These are phyloP conservation scores for Cryptus viduatorius DNA, from an alignment of 2,888 invertebrate species.

Conservation along the genomic window DNA sequence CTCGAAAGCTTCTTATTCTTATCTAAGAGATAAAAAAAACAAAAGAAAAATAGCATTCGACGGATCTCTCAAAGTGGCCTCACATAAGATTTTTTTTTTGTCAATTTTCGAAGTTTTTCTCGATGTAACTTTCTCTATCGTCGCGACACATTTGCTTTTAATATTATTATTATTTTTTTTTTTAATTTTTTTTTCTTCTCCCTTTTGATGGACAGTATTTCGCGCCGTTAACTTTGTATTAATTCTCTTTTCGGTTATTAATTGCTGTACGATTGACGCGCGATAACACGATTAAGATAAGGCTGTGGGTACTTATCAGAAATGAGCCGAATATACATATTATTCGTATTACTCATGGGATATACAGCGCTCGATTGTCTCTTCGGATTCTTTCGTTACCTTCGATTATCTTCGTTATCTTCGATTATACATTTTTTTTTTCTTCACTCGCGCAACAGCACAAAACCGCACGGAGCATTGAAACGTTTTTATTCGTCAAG, in stretches of 20 bases:
- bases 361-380: constrained; percentile 11
- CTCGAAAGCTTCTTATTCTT: constrained; percentile 26
- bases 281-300: constrained; percentile 21
- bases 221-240: constrained; percentile 1
- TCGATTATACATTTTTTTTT: background rate
- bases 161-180: background rate
- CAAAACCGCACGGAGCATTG: constrained; percentile 37
- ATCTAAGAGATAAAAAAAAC: background rate
- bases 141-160: constrained; percentile 12
- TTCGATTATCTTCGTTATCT: constrained; percentile 10
- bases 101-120: background rate
- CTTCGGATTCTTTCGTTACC: constrained; percentile 21
- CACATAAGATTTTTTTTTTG: constrained; percentile 8
- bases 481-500: constrained; percentile 18
- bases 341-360: background rate
- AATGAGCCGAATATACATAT: constrained; percentile 8
- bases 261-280: background rate
- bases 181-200: background rate
- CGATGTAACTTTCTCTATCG: constrained; percentile 13
- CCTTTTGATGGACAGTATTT: background rate
- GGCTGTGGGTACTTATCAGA: constrained; percentile 51
- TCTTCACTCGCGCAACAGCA: constrained; percentile 39
- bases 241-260: background rate
- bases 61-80: constrained; percentile 43
- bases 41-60: constrained; percentile 15